Evolutionary conservation across 1,140 invertebrate genomes (phyloP).

Genomic region (Tribolium castaneum): DNA sequence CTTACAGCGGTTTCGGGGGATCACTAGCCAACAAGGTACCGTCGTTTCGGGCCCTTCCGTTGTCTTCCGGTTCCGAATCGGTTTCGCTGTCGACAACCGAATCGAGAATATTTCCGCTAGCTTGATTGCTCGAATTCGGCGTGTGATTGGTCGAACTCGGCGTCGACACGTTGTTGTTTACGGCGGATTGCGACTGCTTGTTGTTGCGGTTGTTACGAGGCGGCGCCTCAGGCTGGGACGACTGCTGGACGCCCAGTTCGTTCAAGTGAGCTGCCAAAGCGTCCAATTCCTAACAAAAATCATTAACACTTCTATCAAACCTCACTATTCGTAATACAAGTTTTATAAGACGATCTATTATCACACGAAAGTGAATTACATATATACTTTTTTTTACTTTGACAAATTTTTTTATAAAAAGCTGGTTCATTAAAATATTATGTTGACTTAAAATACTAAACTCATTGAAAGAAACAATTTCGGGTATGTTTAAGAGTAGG

Average conservation of each 20-base stretch:
- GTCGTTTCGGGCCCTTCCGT: slow-evolving; percentile 81
- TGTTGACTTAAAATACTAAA: too few species aligned
- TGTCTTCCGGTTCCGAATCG: slow-evolving; percentile 75
- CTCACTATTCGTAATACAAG: too few species aligned
- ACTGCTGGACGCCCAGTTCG: slow-evolving; percentile 81
- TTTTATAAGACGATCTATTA: too few species aligned
- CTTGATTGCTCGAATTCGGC: slow-evolving; percentile 51
- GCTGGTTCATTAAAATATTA: too few species aligned
- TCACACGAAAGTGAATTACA: too few species aligned
- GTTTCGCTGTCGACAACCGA: slow-evolving; percentile 74
- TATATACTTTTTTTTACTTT: too few species aligned
- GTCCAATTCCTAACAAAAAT: slow-evolving; percentile 84
- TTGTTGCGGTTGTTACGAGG: slow-evolving; percentile 67
- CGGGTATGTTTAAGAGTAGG: too few species aligned
- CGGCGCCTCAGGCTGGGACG: slow-evolving; percentile 69
- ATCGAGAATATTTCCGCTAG: slow-evolving; percentile 64
- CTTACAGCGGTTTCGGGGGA: slow-evolving; percentile 96
- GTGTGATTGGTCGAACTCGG: slow-evolving; percentile 54
- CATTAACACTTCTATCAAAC: too few species aligned
- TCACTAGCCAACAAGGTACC: slow-evolving; percentile 95
- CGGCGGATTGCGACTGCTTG: slow-evolving; percentile 58
- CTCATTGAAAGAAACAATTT: too few species aligned
- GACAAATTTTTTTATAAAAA: too few species aligned
- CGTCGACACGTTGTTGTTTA: slow-evolving; percentile 58
- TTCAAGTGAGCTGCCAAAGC: slow-evolving; percentile 92